These are phyloP conservation scores for Hiodon tergisus DNA, from an alignment of 2,113 vertebrate genomes.

Conservation along the genomic window DNA sequence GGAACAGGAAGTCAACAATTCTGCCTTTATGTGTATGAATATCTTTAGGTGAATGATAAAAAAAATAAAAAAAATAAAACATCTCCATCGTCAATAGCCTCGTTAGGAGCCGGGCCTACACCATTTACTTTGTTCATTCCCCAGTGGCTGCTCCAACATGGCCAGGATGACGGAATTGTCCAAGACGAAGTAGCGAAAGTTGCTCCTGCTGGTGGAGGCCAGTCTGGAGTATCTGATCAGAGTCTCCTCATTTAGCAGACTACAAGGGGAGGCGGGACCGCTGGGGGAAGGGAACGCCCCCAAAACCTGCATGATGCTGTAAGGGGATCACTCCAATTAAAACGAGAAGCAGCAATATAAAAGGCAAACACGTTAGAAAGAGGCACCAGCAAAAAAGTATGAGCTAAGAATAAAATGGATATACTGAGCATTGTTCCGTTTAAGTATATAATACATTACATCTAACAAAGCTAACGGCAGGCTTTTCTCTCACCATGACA, in stretches of 20 bases:
- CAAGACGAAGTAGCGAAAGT: constrained; percentile 92
- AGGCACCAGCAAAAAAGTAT: no score
- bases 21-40: no score
- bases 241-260: constrained; percentile 88
- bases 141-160: constrained; percentile 94
- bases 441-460: no score
- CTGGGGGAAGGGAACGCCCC: constrained; percentile 92
- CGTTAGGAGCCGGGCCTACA: neutral
- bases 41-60: no score
- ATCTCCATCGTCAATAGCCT: no score
- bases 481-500: constrained; percentile 75
- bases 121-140: constrained; percentile 89
- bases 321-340: constrained; percentile 24
- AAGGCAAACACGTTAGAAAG: no score
- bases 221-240: constrained; percentile 85
- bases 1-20: no score
- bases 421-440: neutral
- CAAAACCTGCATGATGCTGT: constrained; percentile 92
- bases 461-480: neutral
- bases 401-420: neutral
- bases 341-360: neutral
- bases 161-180: constrained; percentile 92
- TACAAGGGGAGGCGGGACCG: constrained; percentile 90
- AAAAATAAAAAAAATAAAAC: no score
- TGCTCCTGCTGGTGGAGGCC: constrained; percentile 79